A percentile compares a stretch with the other conserved stretches of the same genome.
These are phyloP conservation scores for Ctenodactylus gundi DNA, from an alignment of 2,113 vertebrate species.

Conservation along the genomic window DNA sequence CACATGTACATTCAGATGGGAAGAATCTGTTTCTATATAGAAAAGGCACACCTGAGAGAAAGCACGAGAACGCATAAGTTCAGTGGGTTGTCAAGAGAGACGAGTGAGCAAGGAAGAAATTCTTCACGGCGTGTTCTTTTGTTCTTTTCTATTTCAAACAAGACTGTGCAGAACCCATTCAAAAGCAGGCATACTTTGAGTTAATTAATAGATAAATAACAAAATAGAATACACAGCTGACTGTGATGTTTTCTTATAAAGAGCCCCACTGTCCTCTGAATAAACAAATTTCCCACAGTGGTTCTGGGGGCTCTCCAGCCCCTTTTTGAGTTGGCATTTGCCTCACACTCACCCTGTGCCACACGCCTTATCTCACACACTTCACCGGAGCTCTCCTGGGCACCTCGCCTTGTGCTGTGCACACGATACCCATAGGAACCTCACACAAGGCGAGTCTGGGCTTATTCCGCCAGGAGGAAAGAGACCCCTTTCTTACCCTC, in stretches of 20 bases:
- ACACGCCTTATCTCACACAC: not conserved
- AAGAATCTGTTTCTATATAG: not conserved
- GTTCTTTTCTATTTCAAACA: conserved; percentile 21
- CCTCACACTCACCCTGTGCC: not conserved
- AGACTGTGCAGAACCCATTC: not conserved
- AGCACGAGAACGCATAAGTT: not conserved
- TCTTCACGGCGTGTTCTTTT: not conserved
- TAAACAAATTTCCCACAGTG: not conserved
- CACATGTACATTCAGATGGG: no score
- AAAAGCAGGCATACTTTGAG: not conserved
- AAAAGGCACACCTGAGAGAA: not conserved
- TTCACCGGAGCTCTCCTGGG: not conserved
- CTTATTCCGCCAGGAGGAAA: not conserved
- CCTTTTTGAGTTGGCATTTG: not conserved
- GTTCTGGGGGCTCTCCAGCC: not conserved
- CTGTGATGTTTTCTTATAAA: not conserved
- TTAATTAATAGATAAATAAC: not conserved
- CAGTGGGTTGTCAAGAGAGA: not conserved
- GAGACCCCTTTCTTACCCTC: not conserved
- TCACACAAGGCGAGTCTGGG: not conserved
- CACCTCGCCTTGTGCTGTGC: not conserved
- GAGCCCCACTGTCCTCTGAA: not conserved
- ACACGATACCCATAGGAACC: not conserved
- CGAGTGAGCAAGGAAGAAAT: not conserved
- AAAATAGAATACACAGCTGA: not conserved